A percentile compares a stretch with the other conserved stretches of the same genome.
These are phyloP conservation scores for Lordiphosa fenestrarum DNA, from an alignment of 2,888 invertebrate genomes.

Conservation along the genomic window DNA sequence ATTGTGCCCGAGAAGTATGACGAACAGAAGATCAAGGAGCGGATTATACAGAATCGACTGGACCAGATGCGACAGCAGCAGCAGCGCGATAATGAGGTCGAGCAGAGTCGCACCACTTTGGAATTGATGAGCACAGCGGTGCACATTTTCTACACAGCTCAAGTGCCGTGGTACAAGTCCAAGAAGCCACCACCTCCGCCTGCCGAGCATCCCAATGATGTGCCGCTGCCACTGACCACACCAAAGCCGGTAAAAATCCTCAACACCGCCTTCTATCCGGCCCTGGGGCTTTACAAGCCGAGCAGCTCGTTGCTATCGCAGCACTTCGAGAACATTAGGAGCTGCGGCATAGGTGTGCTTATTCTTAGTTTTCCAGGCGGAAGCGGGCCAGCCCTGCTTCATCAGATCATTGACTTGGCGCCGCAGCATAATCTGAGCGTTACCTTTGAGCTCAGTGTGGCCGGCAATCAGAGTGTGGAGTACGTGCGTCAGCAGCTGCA, in stretches of 20 bases:
- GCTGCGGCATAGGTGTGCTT: constrained; percentile 83
- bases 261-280: constrained; percentile 79
- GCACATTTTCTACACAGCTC: constrained; percentile 79
- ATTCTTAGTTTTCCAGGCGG: constrained; percentile 81
- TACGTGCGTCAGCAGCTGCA: constrained; percentile 81
- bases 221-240: constrained; percentile 45
- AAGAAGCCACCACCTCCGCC: constrained; percentile 67
- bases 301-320: constrained; percentile 80
- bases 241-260: constrained; percentile 65
- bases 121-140: constrained; percentile 73
- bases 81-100: constrained; percentile 60
- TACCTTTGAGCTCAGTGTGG: constrained; percentile 84
- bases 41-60: constrained; percentile 78
- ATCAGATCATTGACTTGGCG: constrained; percentile 80
- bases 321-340: constrained; percentile 84
- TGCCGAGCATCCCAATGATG: constrained; percentile 52
- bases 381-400: constrained; percentile 66
- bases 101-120: constrained; percentile 66
- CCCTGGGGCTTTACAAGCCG: constrained; percentile 76
- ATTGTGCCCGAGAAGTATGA: constrained; percentile 80
- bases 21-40: constrained; percentile 78
- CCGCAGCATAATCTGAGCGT: constrained; percentile 82
- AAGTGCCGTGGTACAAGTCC: constrained; percentile 79
- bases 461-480: constrained; percentile 81
- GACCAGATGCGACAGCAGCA: constrained; percentile 71